These are phyloP conservation scores for Struthio camelus DNA, from an alignment of 2,113 vertebrate genomes.

Conservation along the genomic window DNA sequence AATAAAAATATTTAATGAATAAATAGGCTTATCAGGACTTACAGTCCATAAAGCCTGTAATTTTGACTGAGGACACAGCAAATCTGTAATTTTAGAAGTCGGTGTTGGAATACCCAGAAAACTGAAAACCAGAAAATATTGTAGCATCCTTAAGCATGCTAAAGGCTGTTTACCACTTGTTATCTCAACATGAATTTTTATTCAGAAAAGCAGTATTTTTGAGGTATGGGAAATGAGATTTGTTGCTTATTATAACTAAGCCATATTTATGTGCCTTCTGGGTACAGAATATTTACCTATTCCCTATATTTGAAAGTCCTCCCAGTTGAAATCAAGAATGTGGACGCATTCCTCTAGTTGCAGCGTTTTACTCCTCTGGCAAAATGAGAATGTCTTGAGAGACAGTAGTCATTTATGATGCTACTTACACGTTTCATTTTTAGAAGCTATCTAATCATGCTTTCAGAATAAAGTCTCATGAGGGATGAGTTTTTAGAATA, in stretches of 20 bases:
- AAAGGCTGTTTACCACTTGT: neutral
- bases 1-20: neutral
- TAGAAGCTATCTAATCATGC: neutral
- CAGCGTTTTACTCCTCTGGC: neutral
- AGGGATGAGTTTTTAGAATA: constrained; percentile 13
- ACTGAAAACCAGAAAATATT: neutral
- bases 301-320: neutral
- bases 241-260: constrained; percentile 3
- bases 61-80: neutral
- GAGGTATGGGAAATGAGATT: neutral
- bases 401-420: neutral
- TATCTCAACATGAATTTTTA: constrained; percentile 21
- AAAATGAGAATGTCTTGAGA: constrained; percentile 21
- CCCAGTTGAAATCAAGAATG: neutral
- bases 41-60: neutral
- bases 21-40: neutral
- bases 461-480: neutral
- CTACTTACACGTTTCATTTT: neutral
- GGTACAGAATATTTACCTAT: neutral
- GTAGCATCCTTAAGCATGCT: neutral
- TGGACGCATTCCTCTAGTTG: neutral
- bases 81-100: neutral
- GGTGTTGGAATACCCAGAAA: neutral
- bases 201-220: neutral
- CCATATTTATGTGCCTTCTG: neutral